A percentile compares a stretch with the other conserved stretches of the same genome.
Evolutionary conservation across 2,113 vertebrate species (phyloP).

Genomic region (Pseudorasbora parva): DNA sequence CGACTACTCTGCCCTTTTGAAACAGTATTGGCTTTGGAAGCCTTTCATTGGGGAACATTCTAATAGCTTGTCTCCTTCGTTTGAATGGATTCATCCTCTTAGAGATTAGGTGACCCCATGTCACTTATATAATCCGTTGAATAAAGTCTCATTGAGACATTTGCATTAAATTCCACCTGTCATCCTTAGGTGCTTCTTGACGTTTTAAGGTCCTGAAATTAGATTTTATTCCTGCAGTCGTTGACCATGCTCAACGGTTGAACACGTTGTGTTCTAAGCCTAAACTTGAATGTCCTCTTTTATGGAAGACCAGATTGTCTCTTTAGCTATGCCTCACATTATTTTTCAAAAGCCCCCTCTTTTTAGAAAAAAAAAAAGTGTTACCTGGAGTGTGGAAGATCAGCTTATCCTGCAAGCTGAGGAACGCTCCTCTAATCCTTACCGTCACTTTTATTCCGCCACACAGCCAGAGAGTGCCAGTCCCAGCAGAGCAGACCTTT

Average conservation of each 20-base stretch:
- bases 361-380: slow-evolving; percentile 53
- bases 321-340: slow-evolving; percentile 41
- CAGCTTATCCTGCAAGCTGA: slow-evolving; percentile 58
- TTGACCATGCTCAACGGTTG: slow-evolving; percentile 7
- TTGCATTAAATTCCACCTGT: slow-evolving; percentile 31
- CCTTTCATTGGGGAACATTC: slow-evolving; percentile 2
- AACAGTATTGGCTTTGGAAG: slow-evolving; percentile 5
- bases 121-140: slow-evolving; percentile 29
- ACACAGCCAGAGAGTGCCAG: slow-evolving; percentile 41
- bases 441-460: slow-evolving; percentile 29
- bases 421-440: slow-evolving; percentile 60
- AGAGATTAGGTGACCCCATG: slow-evolving; percentile 46
- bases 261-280: slow-evolving; percentile 30
- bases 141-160: slow-evolving; percentile 36
- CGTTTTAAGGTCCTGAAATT: slow-evolving; percentile 12
- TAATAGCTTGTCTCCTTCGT: slow-evolving; percentile 2
- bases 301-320: slow-evolving; percentile 37
- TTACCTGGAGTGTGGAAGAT: slow-evolving; percentile 58
- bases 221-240: slow-evolving; percentile 31
- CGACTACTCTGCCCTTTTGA: neutral
- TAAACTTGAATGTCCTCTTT: slow-evolving; percentile 43
- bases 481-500: slow-evolving; percentile 55
- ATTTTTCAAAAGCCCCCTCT: slow-evolving; percentile 44
- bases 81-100: slow-evolving; percentile 30
- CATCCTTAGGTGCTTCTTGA: neutral